Evolutionary conservation across 2,113 vertebrate species (phyloP).

Genomic region (Ptilonorhynchus violaceus): DNA sequence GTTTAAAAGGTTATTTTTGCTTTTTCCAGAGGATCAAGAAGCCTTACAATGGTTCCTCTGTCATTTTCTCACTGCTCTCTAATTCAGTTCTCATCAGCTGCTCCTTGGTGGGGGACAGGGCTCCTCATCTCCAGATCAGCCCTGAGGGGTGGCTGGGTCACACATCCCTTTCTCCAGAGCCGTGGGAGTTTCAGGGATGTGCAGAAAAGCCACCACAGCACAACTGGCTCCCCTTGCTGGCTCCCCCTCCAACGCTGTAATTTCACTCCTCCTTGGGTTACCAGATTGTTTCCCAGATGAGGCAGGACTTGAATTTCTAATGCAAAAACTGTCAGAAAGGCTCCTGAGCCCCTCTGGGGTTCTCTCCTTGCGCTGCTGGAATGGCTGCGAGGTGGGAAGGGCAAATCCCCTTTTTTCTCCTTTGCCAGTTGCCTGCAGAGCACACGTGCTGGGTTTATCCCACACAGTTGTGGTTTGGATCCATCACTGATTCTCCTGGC

Average conservation of each 20-base stretch:
- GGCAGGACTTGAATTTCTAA: conserved; percentile 49
- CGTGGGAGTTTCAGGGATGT: neutral
- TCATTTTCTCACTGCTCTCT: neutral
- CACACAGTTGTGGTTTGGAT: rapidly evolving
- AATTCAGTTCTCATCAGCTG: rapidly evolving
- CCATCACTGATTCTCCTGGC: neutral
- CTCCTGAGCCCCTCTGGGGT: neutral
- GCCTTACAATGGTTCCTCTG: neutral
- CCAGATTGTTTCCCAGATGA: conserved; percentile 31
- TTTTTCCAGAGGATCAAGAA: neutral
- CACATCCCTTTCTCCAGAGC: neutral
- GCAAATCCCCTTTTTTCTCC: neutral
- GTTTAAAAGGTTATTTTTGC: neutral
- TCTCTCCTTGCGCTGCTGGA: neutral
- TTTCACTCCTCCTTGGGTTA: conserved; percentile 6
- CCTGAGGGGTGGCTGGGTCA: neutral
- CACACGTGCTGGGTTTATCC: neutral
- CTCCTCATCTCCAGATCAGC: neutral
- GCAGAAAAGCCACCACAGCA: neutral
- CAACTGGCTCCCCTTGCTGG: neutral
- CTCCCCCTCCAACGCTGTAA: neutral
- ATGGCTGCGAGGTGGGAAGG: neutral
- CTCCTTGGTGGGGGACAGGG: neutral
- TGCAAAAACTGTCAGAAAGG: neutral
- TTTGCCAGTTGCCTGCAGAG: neutral